A percentile compares a stretch with the other conserved stretches of the same genome.
Conservation (phyloP, 2,888 invertebrate species). For the Capitulum mitella region DNA sequence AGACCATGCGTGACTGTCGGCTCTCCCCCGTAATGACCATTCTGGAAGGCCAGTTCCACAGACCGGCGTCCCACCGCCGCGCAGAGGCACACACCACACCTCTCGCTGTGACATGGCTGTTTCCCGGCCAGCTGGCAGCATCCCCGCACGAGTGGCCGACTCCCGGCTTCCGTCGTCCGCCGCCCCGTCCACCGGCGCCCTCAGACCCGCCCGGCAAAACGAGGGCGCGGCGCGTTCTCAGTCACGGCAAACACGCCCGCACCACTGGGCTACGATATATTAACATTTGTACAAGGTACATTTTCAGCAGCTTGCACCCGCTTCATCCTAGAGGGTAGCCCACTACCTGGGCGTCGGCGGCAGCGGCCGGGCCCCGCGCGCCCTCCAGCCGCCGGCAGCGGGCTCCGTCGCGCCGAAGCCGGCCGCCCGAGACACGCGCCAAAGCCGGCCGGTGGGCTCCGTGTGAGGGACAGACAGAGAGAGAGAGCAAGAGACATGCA, state of each 20-base stretch:
- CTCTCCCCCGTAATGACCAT: no score
- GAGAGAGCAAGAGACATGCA: not conserved
- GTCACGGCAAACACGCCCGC: not conserved
- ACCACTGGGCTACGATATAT: conserved; percentile 17
- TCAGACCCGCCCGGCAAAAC: no score
- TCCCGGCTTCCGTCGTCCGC: no score
- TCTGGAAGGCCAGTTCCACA: no score
- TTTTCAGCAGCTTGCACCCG: conserved; percentile 21
- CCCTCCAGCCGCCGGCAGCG: not conserved
- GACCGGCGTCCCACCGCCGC: no score
- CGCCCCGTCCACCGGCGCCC: no score
- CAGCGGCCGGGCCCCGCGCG: not conserved
- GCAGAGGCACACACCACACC: no score
- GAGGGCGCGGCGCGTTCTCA: no score
- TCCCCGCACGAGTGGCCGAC: no score
- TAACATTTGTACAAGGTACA: conserved; percentile 24
- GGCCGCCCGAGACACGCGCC: not conserved
- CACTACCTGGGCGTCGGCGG: not conserved
- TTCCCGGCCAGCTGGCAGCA: no score
- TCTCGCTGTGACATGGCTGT: no score
- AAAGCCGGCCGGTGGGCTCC: not conserved
- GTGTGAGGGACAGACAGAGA: not conserved
- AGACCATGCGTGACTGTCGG: no score
- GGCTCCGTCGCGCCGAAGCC: not conserved
- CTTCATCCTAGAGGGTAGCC: not conserved